Evolutionary conservation across 2,113 vertebrate genomes (phyloP), one percentile per base, ranked within the genome.

Genomic region (Apodemus sylvaticus): DNA sequence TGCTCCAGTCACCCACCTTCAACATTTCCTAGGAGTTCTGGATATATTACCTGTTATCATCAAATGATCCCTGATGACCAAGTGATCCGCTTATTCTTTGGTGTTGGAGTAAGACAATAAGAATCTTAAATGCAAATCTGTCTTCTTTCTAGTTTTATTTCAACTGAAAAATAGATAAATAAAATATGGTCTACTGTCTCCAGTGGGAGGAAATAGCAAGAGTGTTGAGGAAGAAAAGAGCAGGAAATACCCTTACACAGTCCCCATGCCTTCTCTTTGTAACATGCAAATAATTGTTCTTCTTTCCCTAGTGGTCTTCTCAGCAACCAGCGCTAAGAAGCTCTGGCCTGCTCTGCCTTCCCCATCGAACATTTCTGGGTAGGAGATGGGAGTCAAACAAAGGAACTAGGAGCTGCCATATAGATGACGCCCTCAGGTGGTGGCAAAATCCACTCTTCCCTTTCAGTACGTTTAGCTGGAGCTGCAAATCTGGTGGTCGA

Each of bases 401-500:
- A 97, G 53, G 79, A 76, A 89, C 26, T 73, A 60, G 81, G 45
- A 76, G 86, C 68, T 82, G 14, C 77, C 34, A 0, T 94, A 71
- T 64, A 82, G 85, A 92, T 22, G 58, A 68, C 66, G 36, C 11
- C 95, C 97, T 93, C 94, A 86, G 73, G 92, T 94, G 90, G 88
- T 1, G 5, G 95, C 90, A 96, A 94, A 92, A 64, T 83, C 86
- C 91, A 91, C 89, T 77, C 62, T 87, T 97, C 89, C 62, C 55
- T 68, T 97, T 91, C 96, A 93, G 34, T 66, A 39, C 62, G 34
- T 55, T 96, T 96, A 97, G 92, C 97, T 91, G 1, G 3, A 92
- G 85, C 62, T n/a, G 39, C 14, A 58, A 34, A 77, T 39, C 76
- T 92, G 60, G 62, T 64, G 64, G 82, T 73, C 39, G 86, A 64